These are phyloP conservation scores for Lamellibrachia columna DNA, from an alignment of 2,888 invertebrate genomes.

Conservation along the genomic window DNA sequence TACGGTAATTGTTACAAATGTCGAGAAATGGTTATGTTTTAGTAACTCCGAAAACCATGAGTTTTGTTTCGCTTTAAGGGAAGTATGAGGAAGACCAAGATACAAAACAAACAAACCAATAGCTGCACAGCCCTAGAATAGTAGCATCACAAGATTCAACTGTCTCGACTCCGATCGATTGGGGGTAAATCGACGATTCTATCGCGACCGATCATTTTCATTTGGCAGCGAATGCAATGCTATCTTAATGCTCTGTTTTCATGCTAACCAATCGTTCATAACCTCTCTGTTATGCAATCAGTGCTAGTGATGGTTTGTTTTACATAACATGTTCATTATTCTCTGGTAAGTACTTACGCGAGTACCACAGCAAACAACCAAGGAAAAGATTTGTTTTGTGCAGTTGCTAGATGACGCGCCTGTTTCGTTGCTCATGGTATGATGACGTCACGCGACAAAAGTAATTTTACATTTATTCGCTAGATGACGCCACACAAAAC, in stretches of 20 bases:
- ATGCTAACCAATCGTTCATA: background rate
- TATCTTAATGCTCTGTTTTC: background rate
- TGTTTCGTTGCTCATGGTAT: background rate
- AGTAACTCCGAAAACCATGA: too few relatives aligned
- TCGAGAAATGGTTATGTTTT: too few relatives aligned
- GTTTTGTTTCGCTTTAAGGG: too few relatives aligned
- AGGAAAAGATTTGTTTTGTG: constrained; percentile 2
- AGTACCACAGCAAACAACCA: background rate
- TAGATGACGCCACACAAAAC: background rate
- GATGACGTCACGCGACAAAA: background rate
- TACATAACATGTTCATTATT: background rate
- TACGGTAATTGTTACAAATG: too few relatives aligned
- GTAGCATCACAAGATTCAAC: too few relatives aligned
- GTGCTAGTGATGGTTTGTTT: background rate
- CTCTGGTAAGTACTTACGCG: background rate
- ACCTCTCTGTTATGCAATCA: background rate
- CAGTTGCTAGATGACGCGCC: background rate
- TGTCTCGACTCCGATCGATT: background rate
- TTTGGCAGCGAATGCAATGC: background rate
- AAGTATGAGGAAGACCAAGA: too few relatives aligned
- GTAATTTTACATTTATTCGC: background rate
- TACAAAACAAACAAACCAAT: too few relatives aligned
- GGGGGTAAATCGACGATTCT: too few relatives aligned
- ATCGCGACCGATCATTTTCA: background rate
- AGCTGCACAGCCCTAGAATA: too few relatives aligned